phyloP scores from a whole-genome alignment of 2,797 vertebrate species.

The Leptatherina wallacei region DNA sequence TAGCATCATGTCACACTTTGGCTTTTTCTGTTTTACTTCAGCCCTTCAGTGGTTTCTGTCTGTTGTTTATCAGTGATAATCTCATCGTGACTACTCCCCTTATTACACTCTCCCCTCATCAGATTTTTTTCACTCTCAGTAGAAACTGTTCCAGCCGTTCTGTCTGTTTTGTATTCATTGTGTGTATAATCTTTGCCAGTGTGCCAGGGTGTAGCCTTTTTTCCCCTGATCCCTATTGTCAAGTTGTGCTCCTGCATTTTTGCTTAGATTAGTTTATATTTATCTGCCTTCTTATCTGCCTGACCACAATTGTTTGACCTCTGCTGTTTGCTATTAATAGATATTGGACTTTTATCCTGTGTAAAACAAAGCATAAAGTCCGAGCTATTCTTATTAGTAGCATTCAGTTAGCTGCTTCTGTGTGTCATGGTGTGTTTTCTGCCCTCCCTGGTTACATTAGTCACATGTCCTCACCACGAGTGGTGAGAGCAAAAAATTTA shows the following conservation, averaged over 20 bases:
- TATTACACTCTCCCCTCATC: background rate
- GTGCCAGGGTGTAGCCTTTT: background rate
- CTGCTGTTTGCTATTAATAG: background rate
- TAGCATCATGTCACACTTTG: background rate
- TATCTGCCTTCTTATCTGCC: background rate
- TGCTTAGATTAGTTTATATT: background rate
- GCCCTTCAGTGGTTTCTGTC: background rate
- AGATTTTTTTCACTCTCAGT: background rate
- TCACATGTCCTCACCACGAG: background rate
- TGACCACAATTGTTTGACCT: background rate
- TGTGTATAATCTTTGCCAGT: background rate
- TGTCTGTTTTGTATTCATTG: background rate
- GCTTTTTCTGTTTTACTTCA: background rate
- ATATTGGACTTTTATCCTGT: background rate
- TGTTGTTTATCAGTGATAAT: background rate
- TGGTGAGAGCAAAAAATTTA: background rate
- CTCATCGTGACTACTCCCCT: background rate
- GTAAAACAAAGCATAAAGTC: background rate
- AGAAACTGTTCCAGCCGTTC: background rate
- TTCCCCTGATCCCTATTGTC: background rate
- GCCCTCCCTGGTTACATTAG: background rate
- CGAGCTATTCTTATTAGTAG: background rate
- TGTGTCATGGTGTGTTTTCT: background rate
- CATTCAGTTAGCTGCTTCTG: background rate
- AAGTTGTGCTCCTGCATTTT: background rate